phyloP scores from a whole-genome alignment of 2,113 vertebrate species.

The Solea solea region DNA sequence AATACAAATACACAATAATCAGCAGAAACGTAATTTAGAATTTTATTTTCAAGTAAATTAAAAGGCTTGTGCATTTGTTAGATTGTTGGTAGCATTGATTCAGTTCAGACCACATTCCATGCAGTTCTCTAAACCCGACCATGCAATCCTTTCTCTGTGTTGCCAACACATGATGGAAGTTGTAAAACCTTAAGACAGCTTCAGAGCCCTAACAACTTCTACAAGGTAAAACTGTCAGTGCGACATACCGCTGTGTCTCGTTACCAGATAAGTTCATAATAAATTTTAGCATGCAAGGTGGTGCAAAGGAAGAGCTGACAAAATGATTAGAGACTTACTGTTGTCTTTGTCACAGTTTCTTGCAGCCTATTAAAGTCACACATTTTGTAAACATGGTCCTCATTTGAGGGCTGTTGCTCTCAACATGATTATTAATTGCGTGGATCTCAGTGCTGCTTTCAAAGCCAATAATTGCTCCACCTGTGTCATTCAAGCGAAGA shows the following conservation, averaged over 20 bases:
- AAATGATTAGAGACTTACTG: slow-evolving; percentile 32
- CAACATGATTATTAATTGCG: slow-evolving; percentile 46
- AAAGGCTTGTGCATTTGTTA: no score
- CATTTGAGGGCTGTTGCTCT: slow-evolving; percentile 24
- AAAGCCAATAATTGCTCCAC: slow-evolving; percentile 38
- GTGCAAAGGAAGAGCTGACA: slow-evolving; percentile 30
- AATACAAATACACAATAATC: no score
- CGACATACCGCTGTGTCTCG: background rate
- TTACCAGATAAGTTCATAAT: slow-evolving; percentile 16
- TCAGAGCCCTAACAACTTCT: slow-evolving; percentile 29
- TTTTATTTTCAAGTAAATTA: no score
- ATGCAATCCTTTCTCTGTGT: slow-evolving; percentile 8
- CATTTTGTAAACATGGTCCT: slow-evolving; percentile 48
- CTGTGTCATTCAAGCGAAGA: slow-evolving; percentile 31
- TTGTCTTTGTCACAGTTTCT: slow-evolving; percentile 22
- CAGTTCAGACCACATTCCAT: slow-evolving; percentile 4
- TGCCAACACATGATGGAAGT: slow-evolving; percentile 3
- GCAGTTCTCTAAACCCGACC: slow-evolving; percentile 40
- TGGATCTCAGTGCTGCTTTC: slow-evolving; percentile 22
- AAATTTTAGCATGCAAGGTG: slow-evolving; percentile 21
- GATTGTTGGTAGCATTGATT: no score
- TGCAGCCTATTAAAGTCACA: slow-evolving; percentile 32
- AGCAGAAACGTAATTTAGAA: no score
- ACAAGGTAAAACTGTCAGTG: slow-evolving; percentile 14
- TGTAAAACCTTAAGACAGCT: slow-evolving; percentile 40